Percentiles rank a stretch among this genome's conserved stretches.
phyloP scores from a whole-genome alignment of 1,140 invertebrate genomes.

The Pogonomyrmex barbatus region DNA sequence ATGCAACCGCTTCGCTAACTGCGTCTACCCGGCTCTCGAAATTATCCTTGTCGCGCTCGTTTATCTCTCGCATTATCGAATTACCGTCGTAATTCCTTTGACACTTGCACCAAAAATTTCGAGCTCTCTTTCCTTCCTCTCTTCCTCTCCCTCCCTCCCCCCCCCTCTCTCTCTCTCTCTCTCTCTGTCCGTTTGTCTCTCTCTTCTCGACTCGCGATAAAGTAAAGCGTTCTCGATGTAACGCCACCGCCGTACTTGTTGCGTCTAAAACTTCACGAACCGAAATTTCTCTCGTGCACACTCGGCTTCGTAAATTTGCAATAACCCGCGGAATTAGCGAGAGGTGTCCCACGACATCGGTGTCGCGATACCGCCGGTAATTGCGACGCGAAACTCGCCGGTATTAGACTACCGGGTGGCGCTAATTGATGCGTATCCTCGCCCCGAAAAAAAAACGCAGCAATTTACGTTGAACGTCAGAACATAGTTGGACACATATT shows the following conservation, averaged over 20 bases:
- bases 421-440: not conserved
- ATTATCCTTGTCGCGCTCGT: constrained; percentile 31
- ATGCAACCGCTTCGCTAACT: constrained; percentile 47
- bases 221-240: constrained; percentile 43
- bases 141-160: too few species aligned
- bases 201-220: not conserved
- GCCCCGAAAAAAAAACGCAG: constrained; percentile 21
- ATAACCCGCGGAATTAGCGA: constrained; percentile 51
- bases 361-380: constrained; percentile 15
- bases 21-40: constrained; percentile 19
- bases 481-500: not conserved
- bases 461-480: constrained; percentile 3
- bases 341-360: constrained; percentile 4
- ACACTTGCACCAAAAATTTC: constrained; percentile 46
- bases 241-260: constrained; percentile 48
- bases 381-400: constrained; percentile 10
- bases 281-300: constrained; percentile 12
- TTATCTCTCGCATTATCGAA: constrained; percentile 26
- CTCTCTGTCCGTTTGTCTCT: not conserved
- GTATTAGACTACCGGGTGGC: constrained; percentile 3
- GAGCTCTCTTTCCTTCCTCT: not conserved
- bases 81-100: constrained; percentile 39
- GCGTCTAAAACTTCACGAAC: constrained; percentile 49
- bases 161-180: not conserved
- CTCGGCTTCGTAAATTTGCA: constrained; percentile 29